Evolutionary conservation across 2,888 invertebrate species (phyloP).

Genomic region (Sarcophaga rosellei): DNA sequence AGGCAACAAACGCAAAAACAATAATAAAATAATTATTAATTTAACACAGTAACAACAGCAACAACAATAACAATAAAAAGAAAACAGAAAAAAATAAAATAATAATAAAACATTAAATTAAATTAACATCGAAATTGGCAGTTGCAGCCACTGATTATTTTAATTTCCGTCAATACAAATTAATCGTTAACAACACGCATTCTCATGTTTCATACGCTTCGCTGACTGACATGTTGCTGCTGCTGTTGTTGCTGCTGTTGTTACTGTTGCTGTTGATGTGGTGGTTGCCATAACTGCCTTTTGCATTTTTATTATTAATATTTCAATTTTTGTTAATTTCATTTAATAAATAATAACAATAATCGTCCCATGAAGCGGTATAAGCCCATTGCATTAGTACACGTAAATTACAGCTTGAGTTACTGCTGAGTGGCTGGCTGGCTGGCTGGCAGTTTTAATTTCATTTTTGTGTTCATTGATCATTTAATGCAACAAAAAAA

Average conservation of each 20-base stretch:
- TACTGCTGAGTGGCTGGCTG: too few relatives aligned
- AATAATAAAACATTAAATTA: slow-evolving; percentile 5
- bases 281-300: too few relatives aligned
- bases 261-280: neutral
- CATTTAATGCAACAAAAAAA: too few relatives aligned
- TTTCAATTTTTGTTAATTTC: too few relatives aligned
- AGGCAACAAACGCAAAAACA: neutral
- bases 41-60: slow-evolving; percentile 50
- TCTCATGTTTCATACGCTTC: slow-evolving; percentile 54
- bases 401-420: too few relatives aligned
- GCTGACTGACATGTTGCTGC: slow-evolving; percentile 43
- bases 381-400: too few relatives aligned
- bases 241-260: slow-evolving; percentile 19
- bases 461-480: too few relatives aligned
- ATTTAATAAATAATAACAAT: too few relatives aligned
- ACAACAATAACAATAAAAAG: neutral
- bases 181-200: slow-evolving; percentile 65
- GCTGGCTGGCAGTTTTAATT: too few relatives aligned
- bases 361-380: too few relatives aligned
- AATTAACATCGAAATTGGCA: slow-evolving; percentile 66
- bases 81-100: too few relatives aligned
- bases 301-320: too few relatives aligned
- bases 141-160: slow-evolving; percentile 68
- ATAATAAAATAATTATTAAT: neutral
- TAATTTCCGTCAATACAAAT: slow-evolving; percentile 67